Percentiles rank a stretch among this genome's conserved stretches.
phyloP scores from a whole-genome alignment of 2,797 vertebrate species.

The Clangula hyemalis region DNA sequence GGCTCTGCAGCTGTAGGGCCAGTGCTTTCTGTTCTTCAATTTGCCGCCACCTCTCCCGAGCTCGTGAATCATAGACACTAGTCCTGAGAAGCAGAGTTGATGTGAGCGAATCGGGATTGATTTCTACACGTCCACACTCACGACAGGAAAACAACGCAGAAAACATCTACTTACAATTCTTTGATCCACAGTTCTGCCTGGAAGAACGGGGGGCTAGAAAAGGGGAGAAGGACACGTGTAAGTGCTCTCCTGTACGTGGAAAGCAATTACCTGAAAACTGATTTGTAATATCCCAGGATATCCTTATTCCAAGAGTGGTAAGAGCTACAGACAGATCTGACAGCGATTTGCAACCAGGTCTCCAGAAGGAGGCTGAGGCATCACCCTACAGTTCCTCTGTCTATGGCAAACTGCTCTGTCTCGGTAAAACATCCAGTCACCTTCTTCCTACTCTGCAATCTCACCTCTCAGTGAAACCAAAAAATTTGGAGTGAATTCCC shows the following conservation, averaged over 20 bases:
- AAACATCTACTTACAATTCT: slow-evolving; percentile 88
- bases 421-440: background rate
- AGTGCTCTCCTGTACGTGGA: fast-evolving
- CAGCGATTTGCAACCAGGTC: background rate
- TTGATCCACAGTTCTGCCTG: slow-evolving; percentile 96
- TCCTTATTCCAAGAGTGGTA: fast-evolving
- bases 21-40: slow-evolving; percentile 93
- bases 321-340: background rate
- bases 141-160: fast-evolving
- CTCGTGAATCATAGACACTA: slow-evolving; percentile 93
- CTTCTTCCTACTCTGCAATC: background rate
- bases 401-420: background rate
- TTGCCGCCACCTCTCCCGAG: slow-evolving; percentile 89
- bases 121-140: fast-evolving
- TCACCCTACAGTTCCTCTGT: fast-evolving
- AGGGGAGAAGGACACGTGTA: background rate
- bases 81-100: slow-evolving; percentile 77
- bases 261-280: background rate
- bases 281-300: background rate
- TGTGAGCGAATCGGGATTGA: background rate
- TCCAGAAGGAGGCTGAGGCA: background rate
- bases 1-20: slow-evolving; percentile 85
- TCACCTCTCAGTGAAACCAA: fast-evolving
- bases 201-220: slow-evolving; percentile 86
- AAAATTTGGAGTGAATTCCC: fast-evolving